These are phyloP conservation scores for Cherax destructor DNA, from an alignment of 1,140 invertebrate species.

Conservation along the genomic window DNA sequence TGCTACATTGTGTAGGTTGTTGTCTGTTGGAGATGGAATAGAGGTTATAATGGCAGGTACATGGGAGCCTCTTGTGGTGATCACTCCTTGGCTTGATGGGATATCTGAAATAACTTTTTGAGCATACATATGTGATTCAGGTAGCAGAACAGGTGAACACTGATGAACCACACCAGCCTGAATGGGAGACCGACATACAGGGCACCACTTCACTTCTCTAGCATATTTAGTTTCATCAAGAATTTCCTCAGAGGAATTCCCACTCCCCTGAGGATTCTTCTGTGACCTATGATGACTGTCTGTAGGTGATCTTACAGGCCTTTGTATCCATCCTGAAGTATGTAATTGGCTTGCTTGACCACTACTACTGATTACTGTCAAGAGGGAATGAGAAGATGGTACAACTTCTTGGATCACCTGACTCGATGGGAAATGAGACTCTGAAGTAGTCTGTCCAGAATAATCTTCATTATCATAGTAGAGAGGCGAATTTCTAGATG, in stretches of 20 bases:
- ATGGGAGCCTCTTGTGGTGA: not conserved
- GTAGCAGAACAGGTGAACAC: constrained; percentile 11
- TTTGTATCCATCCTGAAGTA: constrained; percentile 9
- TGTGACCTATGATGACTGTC: constrained; percentile 25
- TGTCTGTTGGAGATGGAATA: constrained; percentile 15
- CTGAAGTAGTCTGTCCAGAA: constrained; percentile 11
- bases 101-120: not conserved
- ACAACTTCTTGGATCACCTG: not conserved
- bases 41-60: not conserved
- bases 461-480: constrained; percentile 8
- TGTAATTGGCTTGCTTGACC: constrained; percentile 9
- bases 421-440: constrained; percentile 8
- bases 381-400: constrained; percentile 5
- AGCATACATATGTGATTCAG: not conserved
- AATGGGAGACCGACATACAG: constrained; percentile 36
- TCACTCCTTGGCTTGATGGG: not conserved
- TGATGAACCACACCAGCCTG: constrained; percentile 29
- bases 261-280: constrained; percentile 3
- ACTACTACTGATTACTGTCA: not conserved
- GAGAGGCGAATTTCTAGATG: not conserved
- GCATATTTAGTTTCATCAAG: constrained; percentile 10
- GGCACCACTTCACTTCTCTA: constrained; percentile 45
- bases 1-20: not conserved
- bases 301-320: not conserved
- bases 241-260: not conserved